Evolutionary conservation across 1,140 invertebrate genomes (phyloP).

Genomic region (Grapholita molesta): DNA sequence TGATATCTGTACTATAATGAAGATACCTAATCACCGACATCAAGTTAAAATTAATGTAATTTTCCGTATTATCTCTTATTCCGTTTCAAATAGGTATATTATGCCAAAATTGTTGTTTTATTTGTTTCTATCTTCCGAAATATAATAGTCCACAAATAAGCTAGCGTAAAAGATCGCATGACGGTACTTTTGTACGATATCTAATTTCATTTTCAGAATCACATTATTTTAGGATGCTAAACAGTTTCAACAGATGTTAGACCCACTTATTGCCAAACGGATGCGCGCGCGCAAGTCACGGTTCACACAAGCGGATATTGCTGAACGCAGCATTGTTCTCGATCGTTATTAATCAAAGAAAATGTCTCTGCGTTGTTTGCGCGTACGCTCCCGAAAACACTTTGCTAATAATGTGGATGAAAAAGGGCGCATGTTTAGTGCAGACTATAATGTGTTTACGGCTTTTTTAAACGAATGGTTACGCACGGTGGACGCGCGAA

Average conservation of each 20-base stretch:
- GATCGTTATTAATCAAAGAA: conserved; percentile 17
- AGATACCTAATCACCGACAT: no score
- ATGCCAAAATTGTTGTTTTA: no score
- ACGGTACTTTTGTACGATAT: not conserved
- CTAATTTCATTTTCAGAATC: not conserved
- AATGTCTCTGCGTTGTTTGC: conserved; percentile 8
- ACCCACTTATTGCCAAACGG: not conserved
- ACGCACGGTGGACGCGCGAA: not conserved
- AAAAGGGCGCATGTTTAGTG: not conserved
- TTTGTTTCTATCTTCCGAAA: no score
- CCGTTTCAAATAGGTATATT: no score
- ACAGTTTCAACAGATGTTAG: conserved; percentile 10
- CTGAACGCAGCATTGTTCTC: conserved; percentile 7
- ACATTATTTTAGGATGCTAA: not conserved
- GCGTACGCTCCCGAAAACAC: not conserved
- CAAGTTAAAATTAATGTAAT: no score
- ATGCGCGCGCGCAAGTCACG: conserved; percentile 11
- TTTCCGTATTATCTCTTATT: no score
- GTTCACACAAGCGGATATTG: conserved; percentile 14
- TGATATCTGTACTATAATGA: not conserved
- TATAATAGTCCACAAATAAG: not conserved
- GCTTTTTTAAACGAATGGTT: not conserved
- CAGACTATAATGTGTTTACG: not conserved
- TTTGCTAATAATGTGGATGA: not conserved
- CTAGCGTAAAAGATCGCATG: not conserved